phyloP scores from a whole-genome alignment of 2,797 vertebrate genomes.

The Gallirallus australis region DNA sequence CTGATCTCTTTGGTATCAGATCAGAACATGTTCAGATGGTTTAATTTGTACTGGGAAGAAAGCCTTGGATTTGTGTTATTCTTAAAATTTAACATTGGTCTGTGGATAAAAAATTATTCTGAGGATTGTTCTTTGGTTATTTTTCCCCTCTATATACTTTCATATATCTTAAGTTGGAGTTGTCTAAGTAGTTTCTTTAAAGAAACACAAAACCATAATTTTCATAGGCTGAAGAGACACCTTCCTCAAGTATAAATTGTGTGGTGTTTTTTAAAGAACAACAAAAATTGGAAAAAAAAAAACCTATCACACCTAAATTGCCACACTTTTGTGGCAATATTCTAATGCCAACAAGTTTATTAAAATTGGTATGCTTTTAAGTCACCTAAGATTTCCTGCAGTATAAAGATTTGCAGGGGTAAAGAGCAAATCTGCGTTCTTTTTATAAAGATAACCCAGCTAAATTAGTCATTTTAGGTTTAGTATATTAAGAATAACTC shows the following conservation, averaged over 20 bases:
- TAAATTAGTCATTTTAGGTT: background rate
- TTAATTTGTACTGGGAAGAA: background rate
- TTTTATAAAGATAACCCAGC: background rate
- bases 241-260: background rate
- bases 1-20: background rate
- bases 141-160: background rate
- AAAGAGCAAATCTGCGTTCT: background rate
- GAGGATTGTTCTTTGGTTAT: background rate
- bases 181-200: background rate
- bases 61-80: background rate
- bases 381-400: background rate
- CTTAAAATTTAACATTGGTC: background rate
- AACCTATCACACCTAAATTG: background rate
- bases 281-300: background rate
- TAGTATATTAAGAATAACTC: background rate
- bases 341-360: background rate
- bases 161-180: background rate
- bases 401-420: background rate
- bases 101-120: background rate
- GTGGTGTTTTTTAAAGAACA: background rate
- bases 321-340: background rate
- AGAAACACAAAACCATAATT: background rate
- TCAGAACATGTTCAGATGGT: background rate
- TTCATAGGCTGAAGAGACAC: background rate
- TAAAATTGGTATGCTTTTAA: background rate